Evolutionary conservation across 1,140 invertebrate species (phyloP).

Genomic region (Phenacoccus solenopsis): DNA sequence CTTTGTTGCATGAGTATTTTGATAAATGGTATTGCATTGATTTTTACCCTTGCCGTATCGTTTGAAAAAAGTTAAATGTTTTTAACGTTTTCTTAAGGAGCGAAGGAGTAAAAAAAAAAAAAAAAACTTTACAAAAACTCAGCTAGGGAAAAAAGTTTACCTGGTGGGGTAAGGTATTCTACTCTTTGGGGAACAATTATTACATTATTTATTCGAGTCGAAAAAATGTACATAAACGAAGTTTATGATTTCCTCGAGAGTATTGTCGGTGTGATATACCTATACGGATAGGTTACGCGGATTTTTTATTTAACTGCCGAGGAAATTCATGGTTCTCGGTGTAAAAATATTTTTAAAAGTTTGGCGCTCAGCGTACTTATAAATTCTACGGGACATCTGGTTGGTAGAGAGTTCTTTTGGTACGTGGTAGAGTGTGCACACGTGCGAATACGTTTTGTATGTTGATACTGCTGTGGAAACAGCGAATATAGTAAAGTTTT

Average conservation of each 20-base stretch:
- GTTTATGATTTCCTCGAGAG: neutral
- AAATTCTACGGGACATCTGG: neutral
- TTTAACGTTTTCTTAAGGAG: conserved; percentile 10
- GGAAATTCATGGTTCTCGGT: neutral
- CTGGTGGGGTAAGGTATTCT: neutral
- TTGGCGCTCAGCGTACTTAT: neutral
- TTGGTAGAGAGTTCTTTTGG: neutral
- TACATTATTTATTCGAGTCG: neutral
- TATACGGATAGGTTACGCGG: no score
- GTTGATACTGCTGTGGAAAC: no score
- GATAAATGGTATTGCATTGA: conserved; percentile 16
- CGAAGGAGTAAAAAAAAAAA: neutral
- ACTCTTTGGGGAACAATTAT: neutral
- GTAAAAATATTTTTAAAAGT: neutral
- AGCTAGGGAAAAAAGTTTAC: neutral
- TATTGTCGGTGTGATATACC: neutral
- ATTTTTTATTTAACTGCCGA: no score
- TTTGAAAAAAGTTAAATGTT: conserved; percentile 11
- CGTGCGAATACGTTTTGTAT: neutral
- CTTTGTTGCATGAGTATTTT: conserved; percentile 15
- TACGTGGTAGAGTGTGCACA: neutral
- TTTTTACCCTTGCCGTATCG: conserved; percentile 6
- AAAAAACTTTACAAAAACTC: neutral
- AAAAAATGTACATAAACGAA: neutral
- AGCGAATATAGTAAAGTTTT: no score